These are phyloP conservation scores for Phyllotreta striolata DNA, from an alignment of 2,888 invertebrate genomes.

Conservation along the genomic window DNA sequence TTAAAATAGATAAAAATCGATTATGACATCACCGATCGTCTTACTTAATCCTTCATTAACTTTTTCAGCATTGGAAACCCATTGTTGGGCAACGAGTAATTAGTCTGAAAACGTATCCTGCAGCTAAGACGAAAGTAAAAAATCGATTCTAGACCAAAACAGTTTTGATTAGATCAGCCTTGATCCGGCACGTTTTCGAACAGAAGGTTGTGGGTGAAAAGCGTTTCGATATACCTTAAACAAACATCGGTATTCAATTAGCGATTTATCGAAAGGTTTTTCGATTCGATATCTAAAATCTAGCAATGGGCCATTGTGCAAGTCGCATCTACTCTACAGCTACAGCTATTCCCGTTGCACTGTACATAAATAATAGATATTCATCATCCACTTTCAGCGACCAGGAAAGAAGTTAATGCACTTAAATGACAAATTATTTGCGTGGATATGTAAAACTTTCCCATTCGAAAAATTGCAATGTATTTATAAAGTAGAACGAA, in stretches of 20 bases:
- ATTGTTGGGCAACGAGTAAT: constrained; percentile 17
- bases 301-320: too few species aligned
- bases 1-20: neutral
- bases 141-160: neutral
- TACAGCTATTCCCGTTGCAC: too few species aligned
- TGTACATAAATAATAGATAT: too few species aligned
- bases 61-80: constrained; percentile 14
- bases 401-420: too few species aligned
- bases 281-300: too few species aligned
- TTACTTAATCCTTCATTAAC: constrained; percentile 8
- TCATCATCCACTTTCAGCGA: too few species aligned
- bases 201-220: constrained; percentile 13
- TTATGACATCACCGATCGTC: constrained; percentile 17
- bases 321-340: too few species aligned
- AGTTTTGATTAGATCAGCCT: constrained; percentile 15
- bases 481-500: too few species aligned
- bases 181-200: constrained; percentile 21
- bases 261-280: too few species aligned
- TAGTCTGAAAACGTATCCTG: neutral
- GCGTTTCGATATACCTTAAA: neutral
- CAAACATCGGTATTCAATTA: neutral
- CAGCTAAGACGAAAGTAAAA: constrained; percentile 6
- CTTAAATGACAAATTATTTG: too few species aligned
- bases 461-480: too few species aligned
- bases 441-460: too few species aligned